Evolutionary conservation across 2,113 vertebrate species (phyloP).

Genomic region (Ictidomys tridecemlineatus): DNA sequence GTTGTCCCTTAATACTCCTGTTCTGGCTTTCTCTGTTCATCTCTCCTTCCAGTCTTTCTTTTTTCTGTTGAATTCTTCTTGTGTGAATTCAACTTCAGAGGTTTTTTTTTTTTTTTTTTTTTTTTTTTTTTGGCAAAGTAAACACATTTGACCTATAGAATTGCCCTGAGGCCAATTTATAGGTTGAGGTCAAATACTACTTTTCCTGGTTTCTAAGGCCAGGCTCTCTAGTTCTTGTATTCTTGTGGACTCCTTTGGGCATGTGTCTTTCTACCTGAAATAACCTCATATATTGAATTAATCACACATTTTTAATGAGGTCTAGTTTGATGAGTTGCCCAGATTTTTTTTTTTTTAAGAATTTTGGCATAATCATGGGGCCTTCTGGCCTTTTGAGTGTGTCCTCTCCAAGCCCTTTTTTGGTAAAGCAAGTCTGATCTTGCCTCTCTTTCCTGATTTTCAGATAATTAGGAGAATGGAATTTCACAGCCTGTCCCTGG

Average conservation of each 20-base stretch:
- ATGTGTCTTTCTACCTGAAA: too few species aligned
- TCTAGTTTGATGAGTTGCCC: constrained; percentile 10
- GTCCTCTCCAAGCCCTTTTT: neutral
- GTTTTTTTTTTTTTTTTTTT: too few species aligned
- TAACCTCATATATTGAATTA: too few species aligned
- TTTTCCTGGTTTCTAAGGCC: too few species aligned
- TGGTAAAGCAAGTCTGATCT: neutral
- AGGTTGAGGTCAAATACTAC: too few species aligned
- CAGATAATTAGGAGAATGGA: too few species aligned
- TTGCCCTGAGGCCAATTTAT: constrained; percentile 63
- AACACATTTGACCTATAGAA: constrained; percentile 32
- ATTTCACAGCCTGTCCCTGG: neutral
- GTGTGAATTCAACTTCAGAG: neutral
- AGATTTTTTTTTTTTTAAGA: neutral
- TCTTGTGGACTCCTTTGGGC: too few species aligned
- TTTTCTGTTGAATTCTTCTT: neutral
- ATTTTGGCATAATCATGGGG: constrained; percentile 7
- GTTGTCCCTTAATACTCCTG: rapidly evolving
- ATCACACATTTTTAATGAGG: constrained; percentile 53
- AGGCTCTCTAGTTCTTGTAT: too few species aligned
- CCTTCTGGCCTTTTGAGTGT: neutral
- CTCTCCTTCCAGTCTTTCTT: rapidly evolving
- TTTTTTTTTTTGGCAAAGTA: neutral
- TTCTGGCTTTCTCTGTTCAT: neutral
- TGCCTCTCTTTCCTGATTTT: neutral